Base-by-base conservation (phyloP, 1,140 invertebrate genomes). In the Drosophila repleta region DNA sequence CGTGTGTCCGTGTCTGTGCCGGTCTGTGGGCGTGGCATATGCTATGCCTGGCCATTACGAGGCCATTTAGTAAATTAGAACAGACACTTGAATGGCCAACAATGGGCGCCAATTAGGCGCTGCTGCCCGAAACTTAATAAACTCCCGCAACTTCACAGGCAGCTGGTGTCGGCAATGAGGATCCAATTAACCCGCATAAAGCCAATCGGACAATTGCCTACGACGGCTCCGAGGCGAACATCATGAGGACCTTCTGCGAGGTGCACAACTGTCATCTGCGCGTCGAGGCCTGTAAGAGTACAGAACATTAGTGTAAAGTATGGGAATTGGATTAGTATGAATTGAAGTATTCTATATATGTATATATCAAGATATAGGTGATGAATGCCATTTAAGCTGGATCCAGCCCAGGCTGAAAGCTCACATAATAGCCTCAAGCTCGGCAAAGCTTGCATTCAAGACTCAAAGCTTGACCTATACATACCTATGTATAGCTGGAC, bases 31-130 rank as follows among this genome's bases (percentile, higher is more conserved):
- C 55, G 69, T 58, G 63, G 63, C 52, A 52, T 32, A 52, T 29
- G 60, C 29, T 64, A 41, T 53, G 55, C 24, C 24, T 53, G 58
- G 49, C 51, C 55, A 68, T 69, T 79, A 76, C 56, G 48, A 61
- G 66, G 55, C 80, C 73, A 88, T 88, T 88, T 84, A 89, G 76
- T 66, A 79, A 88, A 88, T 88, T 89, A 89, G 73, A 66, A 56
- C 37, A 76, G 73, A 67, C 83, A 79, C 79, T 88, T 71, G 58
- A 79, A 63, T 70, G 69, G 43, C 62, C 68, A 68, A 65, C 32
- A 72, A 45, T 79, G 87, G 63, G 65, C 73, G 65, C 51, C 76
- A 79, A 85, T 72, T 84, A 75, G 49, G 13, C 43, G 24, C 57
- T 52, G 37, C 49, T 45, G 41, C 52, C 51, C 53, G 18, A 24